phyloP scores from a whole-genome alignment of 2,113 vertebrate species.

The Zingel zingel region DNA sequence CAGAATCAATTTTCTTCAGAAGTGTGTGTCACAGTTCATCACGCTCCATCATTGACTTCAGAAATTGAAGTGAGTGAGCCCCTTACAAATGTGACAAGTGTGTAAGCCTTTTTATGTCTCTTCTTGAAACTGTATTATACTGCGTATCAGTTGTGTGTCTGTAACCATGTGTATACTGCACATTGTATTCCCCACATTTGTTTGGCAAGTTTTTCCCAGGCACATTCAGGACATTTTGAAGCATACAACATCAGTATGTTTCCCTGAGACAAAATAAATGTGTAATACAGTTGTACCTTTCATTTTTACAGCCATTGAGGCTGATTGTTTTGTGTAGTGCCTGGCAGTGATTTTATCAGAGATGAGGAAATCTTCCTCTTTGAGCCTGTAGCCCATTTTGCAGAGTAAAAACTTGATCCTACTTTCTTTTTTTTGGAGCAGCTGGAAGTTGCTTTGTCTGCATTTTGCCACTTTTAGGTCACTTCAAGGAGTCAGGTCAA shows the following conservation, averaged over 20 bases:
- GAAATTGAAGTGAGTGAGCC: slow-evolving; percentile 2
- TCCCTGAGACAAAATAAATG: slow-evolving; percentile 1
- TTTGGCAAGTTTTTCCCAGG: neutral
- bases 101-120: neutral
- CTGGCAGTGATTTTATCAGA: slow-evolving; percentile 16
- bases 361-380: slow-evolving; percentile 17
- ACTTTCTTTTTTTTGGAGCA: neutral
- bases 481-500: slow-evolving; percentile 24
- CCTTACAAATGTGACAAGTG: slow-evolving; percentile 15
- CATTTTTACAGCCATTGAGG: slow-evolving; percentile 3
- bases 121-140: neutral
- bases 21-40: slow-evolving; percentile 25
- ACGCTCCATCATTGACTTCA: slow-evolving; percentile 7
- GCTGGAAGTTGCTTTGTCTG: slow-evolving; percentile 37
- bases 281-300: neutral
- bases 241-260: neutral
- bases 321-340: slow-evolving; percentile 22
- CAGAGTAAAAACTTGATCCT: slow-evolving; percentile 28
- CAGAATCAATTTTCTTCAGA: slow-evolving; percentile 29
- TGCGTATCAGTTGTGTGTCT: neutral
- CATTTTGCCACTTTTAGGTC: slow-evolving; percentile 35
- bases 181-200: neutral
- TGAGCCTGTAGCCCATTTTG: neutral
- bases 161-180: neutral
- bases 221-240: neutral